These are phyloP conservation scores for Cheilosia vulpina DNA, from an alignment of 2,888 invertebrate genomes.

Conservation along the genomic window DNA sequence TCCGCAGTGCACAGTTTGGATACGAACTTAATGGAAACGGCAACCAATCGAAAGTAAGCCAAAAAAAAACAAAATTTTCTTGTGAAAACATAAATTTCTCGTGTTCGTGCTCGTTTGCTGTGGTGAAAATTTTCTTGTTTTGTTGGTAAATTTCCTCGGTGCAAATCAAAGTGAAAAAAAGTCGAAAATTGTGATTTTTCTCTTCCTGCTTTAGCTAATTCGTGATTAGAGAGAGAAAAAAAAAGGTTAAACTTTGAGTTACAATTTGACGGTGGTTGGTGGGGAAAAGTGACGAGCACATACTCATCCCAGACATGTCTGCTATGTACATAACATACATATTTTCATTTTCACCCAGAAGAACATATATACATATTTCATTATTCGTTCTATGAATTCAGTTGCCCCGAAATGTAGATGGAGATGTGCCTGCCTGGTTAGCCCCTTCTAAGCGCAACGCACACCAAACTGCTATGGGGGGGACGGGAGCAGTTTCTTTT, in stretches of 20 bases:
- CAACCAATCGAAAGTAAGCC: slow-evolving; percentile 58
- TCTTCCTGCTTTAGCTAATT: slow-evolving; percentile 40
- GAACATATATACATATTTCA: slow-evolving; percentile 38
- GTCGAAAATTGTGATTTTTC: slow-evolving; percentile 27
- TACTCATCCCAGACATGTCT: slow-evolving; percentile 38
- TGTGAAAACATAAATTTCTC: slow-evolving; percentile 32
- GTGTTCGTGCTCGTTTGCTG: slow-evolving; percentile 3
- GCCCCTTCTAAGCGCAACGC: background rate
- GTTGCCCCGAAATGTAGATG: slow-evolving; percentile 36
- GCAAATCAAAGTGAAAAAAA: slow-evolving; percentile 48
- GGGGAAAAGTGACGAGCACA: slow-evolving; percentile 8
- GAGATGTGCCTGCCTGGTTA: slow-evolving; percentile 31
- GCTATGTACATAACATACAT: slow-evolving; percentile 10
- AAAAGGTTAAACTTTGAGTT: background rate
- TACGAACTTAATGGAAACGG: slow-evolving; percentile 41
- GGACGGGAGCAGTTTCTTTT: slow-evolving; percentile 6
- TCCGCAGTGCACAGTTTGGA: slow-evolving; percentile 5
- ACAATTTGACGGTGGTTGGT: too few relatives aligned
- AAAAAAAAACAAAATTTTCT: slow-evolving; percentile 19
- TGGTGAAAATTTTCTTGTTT: slow-evolving; percentile 63
- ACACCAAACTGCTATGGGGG: slow-evolving; percentile 23
- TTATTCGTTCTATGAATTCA: slow-evolving; percentile 40
- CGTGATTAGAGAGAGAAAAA: background rate
- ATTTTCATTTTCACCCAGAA: slow-evolving; percentile 25
- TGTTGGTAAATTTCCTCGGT: slow-evolving; percentile 20